phyloP scores from a whole-genome alignment of 2,888 invertebrate species.

The Acrocyrtus sp. region DNA sequence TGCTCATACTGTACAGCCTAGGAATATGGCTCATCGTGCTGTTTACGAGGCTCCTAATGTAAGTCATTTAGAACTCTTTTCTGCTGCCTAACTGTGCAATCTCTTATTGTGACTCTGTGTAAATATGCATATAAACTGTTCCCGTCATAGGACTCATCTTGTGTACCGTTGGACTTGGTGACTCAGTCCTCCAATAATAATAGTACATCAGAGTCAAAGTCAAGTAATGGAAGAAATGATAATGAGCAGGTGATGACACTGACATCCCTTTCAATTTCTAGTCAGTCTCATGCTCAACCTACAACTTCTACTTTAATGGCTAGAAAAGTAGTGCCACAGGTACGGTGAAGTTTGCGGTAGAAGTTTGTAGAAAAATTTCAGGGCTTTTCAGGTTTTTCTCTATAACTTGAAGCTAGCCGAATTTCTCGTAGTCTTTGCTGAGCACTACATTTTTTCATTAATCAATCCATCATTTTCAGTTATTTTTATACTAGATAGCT shows the following conservation, averaged over 20 bases:
- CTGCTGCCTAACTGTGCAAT: background rate
- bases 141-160: slow-evolving; percentile 41
- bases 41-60: slow-evolving; percentile 58
- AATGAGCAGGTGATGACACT: slow-evolving; percentile 38
- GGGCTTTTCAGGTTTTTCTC: background rate
- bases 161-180: slow-evolving; percentile 58
- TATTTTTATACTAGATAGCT: too few species aligned
- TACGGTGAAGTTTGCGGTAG: slow-evolving; percentile 22
- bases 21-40: slow-evolving; percentile 50
- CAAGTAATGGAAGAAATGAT: slow-evolving; percentile 44
- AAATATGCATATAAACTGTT: slow-evolving; percentile 18
- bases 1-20: slow-evolving; percentile 47
- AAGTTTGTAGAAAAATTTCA: background rate
- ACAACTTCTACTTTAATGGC: slow-evolving; percentile 51
- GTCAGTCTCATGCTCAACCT: slow-evolving; percentile 32
- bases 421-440: background rate
- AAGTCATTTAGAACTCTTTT: slow-evolving; percentile 17
- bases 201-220: slow-evolving; percentile 47
- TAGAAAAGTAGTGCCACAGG: slow-evolving; percentile 45
- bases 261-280: slow-evolving; percentile 43
- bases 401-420: background rate
- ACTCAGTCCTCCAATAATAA: slow-evolving; percentile 53
- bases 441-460: too few species aligned
- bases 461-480: too few species aligned
- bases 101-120: slow-evolving; percentile 1